phyloP scores from a whole-genome alignment of 1,140 invertebrate species.

The Zaprionus africanus region DNA sequence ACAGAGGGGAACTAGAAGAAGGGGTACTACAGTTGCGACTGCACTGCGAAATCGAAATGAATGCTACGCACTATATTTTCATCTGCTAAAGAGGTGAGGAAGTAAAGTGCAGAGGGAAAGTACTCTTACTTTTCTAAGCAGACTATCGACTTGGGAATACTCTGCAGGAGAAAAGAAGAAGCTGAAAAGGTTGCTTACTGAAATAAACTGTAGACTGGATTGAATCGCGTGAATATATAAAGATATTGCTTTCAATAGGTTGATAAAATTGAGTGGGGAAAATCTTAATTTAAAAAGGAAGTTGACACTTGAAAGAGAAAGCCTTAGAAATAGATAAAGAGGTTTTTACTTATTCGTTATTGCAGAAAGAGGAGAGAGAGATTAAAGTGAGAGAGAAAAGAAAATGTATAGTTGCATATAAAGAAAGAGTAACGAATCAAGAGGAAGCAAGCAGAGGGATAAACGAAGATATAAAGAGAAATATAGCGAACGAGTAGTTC shows the following conservation, averaged over 20 bases:
- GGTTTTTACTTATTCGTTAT: neutral
- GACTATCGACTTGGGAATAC: neutral
- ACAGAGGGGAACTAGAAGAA: constrained; percentile 8
- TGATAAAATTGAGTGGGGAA: no score
- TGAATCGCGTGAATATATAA: no score
- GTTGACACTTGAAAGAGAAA: neutral
- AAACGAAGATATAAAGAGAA: no score
- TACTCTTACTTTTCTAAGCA: neutral
- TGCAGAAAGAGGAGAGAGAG: neutral
- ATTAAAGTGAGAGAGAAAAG: no score
- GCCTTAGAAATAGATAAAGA: neutral
- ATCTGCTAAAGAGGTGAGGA: constrained; percentile 34
- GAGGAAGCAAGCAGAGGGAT: no score
- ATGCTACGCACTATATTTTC: constrained; percentile 69
- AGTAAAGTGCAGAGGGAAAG: neutral
- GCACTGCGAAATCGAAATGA: constrained; percentile 49
- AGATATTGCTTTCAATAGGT: no score
- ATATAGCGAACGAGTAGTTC: neutral
- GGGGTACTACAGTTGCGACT: constrained; percentile 11
- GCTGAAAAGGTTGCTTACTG: no score
- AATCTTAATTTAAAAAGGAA: no score
- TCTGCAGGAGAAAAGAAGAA: neutral
- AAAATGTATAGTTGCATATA: no score
- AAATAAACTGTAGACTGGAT: no score
- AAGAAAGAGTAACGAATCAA: no score